phyloP scores from a whole-genome alignment of 2,113 vertebrate genomes.

The Camelus bactrianus region DNA sequence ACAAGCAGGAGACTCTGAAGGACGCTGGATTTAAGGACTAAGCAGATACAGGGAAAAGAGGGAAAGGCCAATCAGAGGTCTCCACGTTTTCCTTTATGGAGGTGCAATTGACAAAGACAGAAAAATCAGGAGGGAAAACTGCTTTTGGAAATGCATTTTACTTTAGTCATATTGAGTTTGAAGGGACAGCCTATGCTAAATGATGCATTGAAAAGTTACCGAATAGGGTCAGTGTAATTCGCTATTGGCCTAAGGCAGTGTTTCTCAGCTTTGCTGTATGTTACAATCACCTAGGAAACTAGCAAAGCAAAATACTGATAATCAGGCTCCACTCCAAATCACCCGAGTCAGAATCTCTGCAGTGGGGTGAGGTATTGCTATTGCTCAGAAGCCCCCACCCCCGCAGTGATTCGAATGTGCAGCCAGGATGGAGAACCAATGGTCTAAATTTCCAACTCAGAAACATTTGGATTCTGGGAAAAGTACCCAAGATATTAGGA shows the following conservation, averaged over 20 bases:
- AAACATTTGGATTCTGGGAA: neutral
- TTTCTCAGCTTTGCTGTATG: neutral
- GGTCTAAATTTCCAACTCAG: neutral
- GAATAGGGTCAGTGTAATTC: neutral
- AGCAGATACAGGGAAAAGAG: neutral
- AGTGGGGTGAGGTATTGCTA: neutral
- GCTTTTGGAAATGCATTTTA: neutral
- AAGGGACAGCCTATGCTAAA: neutral
- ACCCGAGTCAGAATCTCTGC: neutral
- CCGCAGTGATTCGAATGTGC: neutral
- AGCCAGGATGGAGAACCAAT: neutral
- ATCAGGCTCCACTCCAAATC: neutral
- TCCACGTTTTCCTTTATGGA: neutral
- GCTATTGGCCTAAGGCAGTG: neutral
- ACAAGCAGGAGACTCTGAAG: neutral
- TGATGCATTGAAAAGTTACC: neutral
- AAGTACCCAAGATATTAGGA: neutral
- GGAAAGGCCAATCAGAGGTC: neutral
- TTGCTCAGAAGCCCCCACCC: neutral
- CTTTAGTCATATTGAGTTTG: neutral
- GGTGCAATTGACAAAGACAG: neutral
- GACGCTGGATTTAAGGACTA: neutral
- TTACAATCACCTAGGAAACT: neutral
- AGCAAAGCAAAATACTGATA: neutral
- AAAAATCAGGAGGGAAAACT: neutral